Base-by-base conservation (phyloP, 1,140 invertebrate genomes). In the Aphelinus atriplicis region DNA sequence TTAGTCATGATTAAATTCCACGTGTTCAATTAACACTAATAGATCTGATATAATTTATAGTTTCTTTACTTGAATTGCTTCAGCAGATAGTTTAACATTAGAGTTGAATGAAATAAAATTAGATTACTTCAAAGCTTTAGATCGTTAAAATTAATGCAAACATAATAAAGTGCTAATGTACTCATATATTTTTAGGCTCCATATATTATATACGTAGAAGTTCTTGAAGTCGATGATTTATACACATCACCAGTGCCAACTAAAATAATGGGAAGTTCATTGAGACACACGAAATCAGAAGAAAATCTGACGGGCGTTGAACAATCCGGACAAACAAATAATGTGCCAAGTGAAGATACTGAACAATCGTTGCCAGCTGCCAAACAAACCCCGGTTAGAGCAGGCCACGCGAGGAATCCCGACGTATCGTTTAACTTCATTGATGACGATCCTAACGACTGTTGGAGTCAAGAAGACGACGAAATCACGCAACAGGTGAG, bases 161-260 rank as follows among this genome's bases (percentile, higher is more conserved):
- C n/a, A 43, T 2, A 51, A 42, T 26, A 55, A 70, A 46, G 45
- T 53, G 26, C 26, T 26, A 26, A 26, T 26, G 26, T 26, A 26
- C 26, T 26, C 26, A 26, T 26, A 26, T 77, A 48, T 81, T 88
- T 86, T 48, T 85, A 96, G 94, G 97, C 98, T 60, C 98, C 98
- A 0, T 99, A 98, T 85, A 95, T 99, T 82, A 94, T 99, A 80
- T 99, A 99, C 87, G 94, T 98, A 50, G 98, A 99, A 89, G 96
- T 98, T 3, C 88, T 99, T 10, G 95, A 97, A 88, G 96, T 98
- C 51, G 93, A 95, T 46, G 95, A 98, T 82, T 91, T 96, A 78
- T 92, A 94, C 77, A 93, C 92, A 9, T 93, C 93, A 10, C 91
- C 94, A 10, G 90, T 98, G 64, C 95, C 95, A 76, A 89, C 91